Base-by-base conservation (phyloP, 2,888 invertebrate species). In the Creontiades dilutus region DNA sequence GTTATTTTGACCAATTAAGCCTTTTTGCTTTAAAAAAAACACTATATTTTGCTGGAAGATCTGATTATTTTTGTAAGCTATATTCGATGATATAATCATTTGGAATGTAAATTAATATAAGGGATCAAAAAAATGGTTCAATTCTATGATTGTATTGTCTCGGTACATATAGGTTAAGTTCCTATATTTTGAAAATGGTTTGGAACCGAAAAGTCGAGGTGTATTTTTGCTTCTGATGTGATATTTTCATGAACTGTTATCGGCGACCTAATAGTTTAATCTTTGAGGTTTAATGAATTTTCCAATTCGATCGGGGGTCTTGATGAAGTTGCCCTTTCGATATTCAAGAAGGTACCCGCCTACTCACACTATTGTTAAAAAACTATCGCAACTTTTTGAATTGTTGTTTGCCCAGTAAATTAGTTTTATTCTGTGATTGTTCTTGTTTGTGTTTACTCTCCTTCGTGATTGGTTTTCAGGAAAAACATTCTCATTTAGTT, bases 201-300 rank as follows among this genome's bases (percentile, higher is more conserved):
- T 12, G 68, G 68, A 68, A 68, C 68, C 27, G 68, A 23, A 23
- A 68, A 23, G 23, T 23, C 68, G 68, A 9, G 37, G 19, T 57
- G 37, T 80, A 27, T 47, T 82, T 82, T 82, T 23, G 82, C 47
- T 47, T 82, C 19, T 23, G 82, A 52, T 82, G 82, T 82, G 82
- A 82, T 82, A 82, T 52, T 82, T 82, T 48, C 19, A 27, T 48
- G 23, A 82, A 82, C 52, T 52, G 4, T 82, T n/a, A 52, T 82
- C 52, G 48, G 47, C 68, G 68, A 27, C 68, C 68, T 23, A 23
- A 68, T 68, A 68, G 57, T 57, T 57, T 57, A 57, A n/a, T 57
- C 37, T 37, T 37, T 4, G 7, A 37, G 37, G 2, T n/a, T n/a
- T 37, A 4, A 37, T 37, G 37, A 37, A 37, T 37, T 37, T 37